phyloP scores from a whole-genome alignment of 2,888 invertebrate genomes.

The Crematogaster levior region DNA sequence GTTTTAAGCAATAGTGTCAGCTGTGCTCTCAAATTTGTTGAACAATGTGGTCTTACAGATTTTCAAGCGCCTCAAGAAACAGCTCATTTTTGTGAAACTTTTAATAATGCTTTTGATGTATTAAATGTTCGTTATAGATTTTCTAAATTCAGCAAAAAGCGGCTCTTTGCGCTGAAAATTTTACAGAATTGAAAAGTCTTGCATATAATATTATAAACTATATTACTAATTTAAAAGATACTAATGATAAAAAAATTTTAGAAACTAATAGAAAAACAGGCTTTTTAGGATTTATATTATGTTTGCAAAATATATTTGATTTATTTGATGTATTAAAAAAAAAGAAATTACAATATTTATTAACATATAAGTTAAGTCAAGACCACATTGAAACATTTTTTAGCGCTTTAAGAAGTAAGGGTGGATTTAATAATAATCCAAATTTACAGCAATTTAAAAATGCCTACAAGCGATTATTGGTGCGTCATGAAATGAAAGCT shows the following conservation, averaged over 20 bases:
- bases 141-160: not conserved
- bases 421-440: conserved; percentile 48
- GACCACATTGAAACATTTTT: conserved; percentile 46
- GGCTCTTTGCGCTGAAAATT: not conserved
- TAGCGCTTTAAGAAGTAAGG: conserved; percentile 41
- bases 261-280: conserved; percentile 26
- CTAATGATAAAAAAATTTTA: not conserved
- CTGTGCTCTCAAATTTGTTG: conserved; percentile 14
- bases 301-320: conserved; percentile 31
- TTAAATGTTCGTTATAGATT: conserved; percentile 29
- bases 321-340: not conserved
- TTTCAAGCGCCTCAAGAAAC: conserved; percentile 11
- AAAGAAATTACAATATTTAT: conserved; percentile 33
- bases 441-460: conserved; percentile 25
- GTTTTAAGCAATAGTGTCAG: not conserved
- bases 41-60: not conserved
- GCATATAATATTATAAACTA: no score
- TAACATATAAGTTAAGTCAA: no score
- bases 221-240: conserved; percentile 21
- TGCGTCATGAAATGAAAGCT: conserved; percentile 39
- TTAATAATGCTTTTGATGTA: conserved; percentile 5
- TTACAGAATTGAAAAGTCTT: no score
- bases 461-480: conserved; percentile 41
- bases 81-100: not conserved
- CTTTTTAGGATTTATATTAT: not conserved